Evolutionary conservation across 2,888 invertebrate species (phyloP), one percentile per base, ranked within the genome.

Genomic region (Scaptomyza tumidula): DNA sequence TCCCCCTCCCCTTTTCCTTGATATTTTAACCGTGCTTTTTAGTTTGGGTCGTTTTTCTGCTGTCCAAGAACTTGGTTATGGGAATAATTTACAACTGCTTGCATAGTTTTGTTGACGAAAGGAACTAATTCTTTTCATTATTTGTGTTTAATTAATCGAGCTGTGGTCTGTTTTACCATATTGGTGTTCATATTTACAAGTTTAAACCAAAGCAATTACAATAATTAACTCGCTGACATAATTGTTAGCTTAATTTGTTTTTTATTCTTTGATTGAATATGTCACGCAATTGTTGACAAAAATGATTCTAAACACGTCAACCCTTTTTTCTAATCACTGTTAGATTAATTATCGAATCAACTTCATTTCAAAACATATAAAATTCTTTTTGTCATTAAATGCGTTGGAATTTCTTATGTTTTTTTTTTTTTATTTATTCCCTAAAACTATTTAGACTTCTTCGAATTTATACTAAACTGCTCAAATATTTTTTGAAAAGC

Each of bases 161-260:
- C 79, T 85, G 75, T 87, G 62, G 14, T 19, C 10, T 31, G 3
- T 7, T 67, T 35, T 10, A 6, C n/a, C 35, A 74, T 70, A 74
- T 70, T 66, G 63, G 52, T 46, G 37, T 19, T 57, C 53, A 57
- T 83, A 86, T 88, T 88, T 82, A 71, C 54, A 59, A 58, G 53
- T 59, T 71, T 56, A 67, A 61, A 49, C 29, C 57, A 61, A 31
- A 53, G 57, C 86, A 79, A 83, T 83, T 83, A 83, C 45, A 69
- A 71, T 80, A 82, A 88, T 86, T 86, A 66, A 54, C 57, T 57
- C 46, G 49, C 52, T 71, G 65, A 66, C 68, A 77, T 77, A 80
- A 72, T 65, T 33, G 55, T 33, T 31, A 44, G 27, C 24, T 24
- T 24, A 24, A 7, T 48, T 68, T 65, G 70, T 69, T 66, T 57